Base-by-base conservation (phyloP, 2,888 invertebrate genomes). In the Willowsia nigromaculata region DNA sequence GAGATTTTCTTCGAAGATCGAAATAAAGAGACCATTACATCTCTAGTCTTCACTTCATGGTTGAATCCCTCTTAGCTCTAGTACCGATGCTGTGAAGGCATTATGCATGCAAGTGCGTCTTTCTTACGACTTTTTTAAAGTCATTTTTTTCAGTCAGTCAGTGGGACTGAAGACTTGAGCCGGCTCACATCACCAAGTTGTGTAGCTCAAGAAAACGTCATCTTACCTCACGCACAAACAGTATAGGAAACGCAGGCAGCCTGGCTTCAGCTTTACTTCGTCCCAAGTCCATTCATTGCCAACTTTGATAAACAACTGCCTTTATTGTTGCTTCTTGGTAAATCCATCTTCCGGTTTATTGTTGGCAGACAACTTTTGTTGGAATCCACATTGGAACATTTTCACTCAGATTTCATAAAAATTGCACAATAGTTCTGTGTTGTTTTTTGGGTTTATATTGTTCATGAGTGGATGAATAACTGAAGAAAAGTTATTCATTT, bases 111-210 rank as follows among this genome's bases (percentile, higher is more conserved):
- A 71, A 47, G 33, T 43, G 25, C 74, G 56, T 78, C 22, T 84
- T 53, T 1, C 53, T 82, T 56, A 76, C 43, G 47, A 85, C 56
- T 30, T 85, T 65, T 87, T 43, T 59, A 56, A 82, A 65, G 76
- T 88, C 71, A 22, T 50, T 68, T 82, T 78, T 85, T 78, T 80
- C 33, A 82, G 71, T 47, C 25, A 82, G 84, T 88, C 90, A 90
- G 90, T 90, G 82, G 82, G 88, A 88, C 84, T 88, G 83, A 85
- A 90, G 90, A 81, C 88, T 85, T 90, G 80, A 88, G 82, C 87
- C 90, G 90, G 87, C 90, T 88, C 88, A 83, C 88, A 88, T 83
- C 88, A 53, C 62, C 88, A 78, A 76, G 78, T 59, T 59, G n/a
- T 50, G 65, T 22, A 65, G 74, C 82, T 82, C 88, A 82, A 76